phyloP scores from a whole-genome alignment of 2,797 vertebrate genomes.

The Nannoperca obscura region DNA sequence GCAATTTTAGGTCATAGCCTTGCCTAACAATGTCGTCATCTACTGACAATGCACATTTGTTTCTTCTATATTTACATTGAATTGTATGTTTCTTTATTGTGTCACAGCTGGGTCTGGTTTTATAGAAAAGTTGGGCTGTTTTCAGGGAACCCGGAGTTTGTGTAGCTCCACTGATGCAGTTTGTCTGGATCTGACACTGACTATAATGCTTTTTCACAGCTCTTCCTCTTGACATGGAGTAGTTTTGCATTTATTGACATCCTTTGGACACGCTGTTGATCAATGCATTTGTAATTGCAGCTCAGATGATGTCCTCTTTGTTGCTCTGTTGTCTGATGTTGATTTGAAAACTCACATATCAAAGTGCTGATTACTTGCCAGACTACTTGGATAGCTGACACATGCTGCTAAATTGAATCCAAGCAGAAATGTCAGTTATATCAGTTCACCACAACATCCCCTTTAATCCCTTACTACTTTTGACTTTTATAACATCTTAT shows the following conservation, averaged over 20 bases:
- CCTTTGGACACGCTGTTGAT: neutral
- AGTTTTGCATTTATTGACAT: neutral
- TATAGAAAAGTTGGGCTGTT: neutral
- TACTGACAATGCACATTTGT: too few relatives aligned
- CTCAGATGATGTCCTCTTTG: neutral
- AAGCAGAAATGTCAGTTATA: neutral
- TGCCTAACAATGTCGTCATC: too few relatives aligned
- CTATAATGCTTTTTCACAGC: neutral
- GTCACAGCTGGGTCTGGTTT: neutral
- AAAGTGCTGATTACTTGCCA: neutral
- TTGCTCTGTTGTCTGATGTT: neutral
- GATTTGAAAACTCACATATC: neutral
- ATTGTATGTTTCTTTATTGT: too few relatives aligned
- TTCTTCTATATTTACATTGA: too few relatives aligned
- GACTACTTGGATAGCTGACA: neutral
- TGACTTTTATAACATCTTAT: neutral
- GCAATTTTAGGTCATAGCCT: too few relatives aligned
- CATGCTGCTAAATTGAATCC: neutral
- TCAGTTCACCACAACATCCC: neutral
- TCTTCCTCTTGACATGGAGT: neutral
- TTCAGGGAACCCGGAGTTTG: neutral
- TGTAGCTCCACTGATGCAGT: neutral
- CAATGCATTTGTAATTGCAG: neutral
- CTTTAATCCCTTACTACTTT: neutral
- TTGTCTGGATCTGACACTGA: neutral